Base-by-base conservation (phyloP, 2,888 invertebrate genomes). In the Linyphia triangularis region DNA sequence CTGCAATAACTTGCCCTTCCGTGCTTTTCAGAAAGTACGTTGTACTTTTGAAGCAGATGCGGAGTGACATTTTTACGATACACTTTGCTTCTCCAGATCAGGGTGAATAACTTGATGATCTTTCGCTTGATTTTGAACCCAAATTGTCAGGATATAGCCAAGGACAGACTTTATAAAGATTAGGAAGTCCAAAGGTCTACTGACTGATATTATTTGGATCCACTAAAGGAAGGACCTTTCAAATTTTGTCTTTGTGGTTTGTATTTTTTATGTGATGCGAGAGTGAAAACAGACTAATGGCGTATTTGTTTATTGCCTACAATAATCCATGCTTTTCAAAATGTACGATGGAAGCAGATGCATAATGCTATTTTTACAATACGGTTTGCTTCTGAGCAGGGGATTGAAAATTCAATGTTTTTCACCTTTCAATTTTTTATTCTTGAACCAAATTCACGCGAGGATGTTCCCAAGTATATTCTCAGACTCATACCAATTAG, bases 21-120 rank as follows among this genome's bases (percentile, higher is more conserved):
- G 72, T 78, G 78, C 72, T 79, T 40, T 85, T 85, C 69, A 70
- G 13, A 43, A 24, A 85, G 85, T 72, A 43, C 79, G 72, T 85
- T 85, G 85, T 61, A 79, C 85, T 65, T 9, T 9, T 51, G 82
- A 19, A 51, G 85, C 85, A 85, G 85, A 85, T 85, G 85, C 51
- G 65, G 61, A 30, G n/a, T 72, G 79, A 79, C 85, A 85, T 85
- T 85, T 85, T 85, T 85, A 79, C 72, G 85, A 85, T 51, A 79
- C 65, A 57, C 72, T 83, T 84, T 83, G 43, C 37, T 70, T 59
- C 59, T 33, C 40, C 26, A 26, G 24, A 9, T 24, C 78, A 70
- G 61, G 72, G 79, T 79, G 85, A 63, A 85, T 70, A 72, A 72
- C 85, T 72, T 85, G n/a, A n/a, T n/a, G n/a, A n/a, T n/a, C n/a